Base-by-base conservation (phyloP, 2,113 vertebrate species). In the Callaeas wilsoni region DNA sequence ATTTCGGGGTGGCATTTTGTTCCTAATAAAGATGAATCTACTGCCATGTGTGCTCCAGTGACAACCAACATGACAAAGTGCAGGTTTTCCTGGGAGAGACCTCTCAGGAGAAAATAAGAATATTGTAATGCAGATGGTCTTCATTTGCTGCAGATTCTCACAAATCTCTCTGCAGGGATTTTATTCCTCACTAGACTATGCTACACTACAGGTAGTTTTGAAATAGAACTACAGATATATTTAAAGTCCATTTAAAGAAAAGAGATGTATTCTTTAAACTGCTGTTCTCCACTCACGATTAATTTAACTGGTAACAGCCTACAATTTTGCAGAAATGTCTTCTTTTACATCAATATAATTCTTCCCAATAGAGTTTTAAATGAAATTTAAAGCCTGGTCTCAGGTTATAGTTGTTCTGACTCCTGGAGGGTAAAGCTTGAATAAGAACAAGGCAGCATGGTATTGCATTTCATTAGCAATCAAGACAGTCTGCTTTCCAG, bases 381-480 rank as follows among this genome's bases (percentile, higher is more conserved):
- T 89, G 57, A 94, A 96, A 93, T 97, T 92, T 91, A 96, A 97
- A 97, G 93, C 56, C 50, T 89, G 73, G 75, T 93, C 90, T 96
- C 85, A 85, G 89, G 83, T 96, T 89, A 94, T 46, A 93, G 69
- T 16, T 89, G 50, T 60, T 50, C 56, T 89, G 67, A 69, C 62
- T 97, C 90, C 84, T 87, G 85, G 85, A 91, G 93, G 83, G 88
- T 78, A 89, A 83, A 90, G 93, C 63, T 41, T 85, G 63, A 91
- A 91, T 94, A 97, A 96, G 97, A 97, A 92, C 84, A 87, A 96
- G 86, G 88, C 81, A 93, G 91, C 42, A 55, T 33, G 35, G 65
- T 57, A 96, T 12, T 87, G 68, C 77, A 93, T 90, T 96, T 96
- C 94, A 96, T 96, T 94, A 93, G 93, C 94, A 95, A 96, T 87